A percentile compares a stretch with the other conserved stretches of the same genome.
Evolutionary conservation across 2,797 vertebrate genomes (phyloP).

Genomic region (Syngnathus acus): DNA sequence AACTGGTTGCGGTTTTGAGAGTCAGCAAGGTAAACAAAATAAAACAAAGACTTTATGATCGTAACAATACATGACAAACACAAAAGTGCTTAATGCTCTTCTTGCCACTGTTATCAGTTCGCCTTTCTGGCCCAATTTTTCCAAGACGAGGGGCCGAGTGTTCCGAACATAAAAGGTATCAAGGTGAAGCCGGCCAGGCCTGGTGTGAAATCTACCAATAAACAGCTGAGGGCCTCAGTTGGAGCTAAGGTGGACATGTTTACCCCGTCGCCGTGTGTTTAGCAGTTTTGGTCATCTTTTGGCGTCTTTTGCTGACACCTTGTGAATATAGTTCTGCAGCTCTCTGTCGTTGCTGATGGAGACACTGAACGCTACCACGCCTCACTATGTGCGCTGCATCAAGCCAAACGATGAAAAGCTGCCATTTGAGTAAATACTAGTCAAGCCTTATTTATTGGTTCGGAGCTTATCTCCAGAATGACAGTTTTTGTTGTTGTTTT

Average conservation of each 20-base stretch:
- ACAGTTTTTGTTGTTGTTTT: background rate
- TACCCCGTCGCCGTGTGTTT: slow-evolving; percentile 14
- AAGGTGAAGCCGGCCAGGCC: slow-evolving; percentile 83
- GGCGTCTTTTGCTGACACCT: slow-evolving; percentile 1
- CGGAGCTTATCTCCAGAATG: no score
- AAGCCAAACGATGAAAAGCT: slow-evolving; percentile 93
- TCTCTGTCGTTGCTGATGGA: slow-evolving; percentile 91
- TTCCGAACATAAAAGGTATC: slow-evolving; percentile 61
- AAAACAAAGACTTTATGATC: background rate
- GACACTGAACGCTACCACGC: slow-evolving; percentile 91
- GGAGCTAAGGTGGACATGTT: slow-evolving; percentile 83
- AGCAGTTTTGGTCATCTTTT: slow-evolving; percentile 25
- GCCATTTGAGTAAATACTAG: slow-evolving; percentile 85
- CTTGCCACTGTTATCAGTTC: slow-evolving; percentile 81
- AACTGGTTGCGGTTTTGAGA: slow-evolving; percentile 81
- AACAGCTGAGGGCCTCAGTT: slow-evolving; percentile 85
- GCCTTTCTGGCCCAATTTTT: slow-evolving; percentile 83
- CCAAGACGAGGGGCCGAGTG: slow-evolving; percentile 67
- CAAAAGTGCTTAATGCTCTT: slow-evolving; percentile 13
- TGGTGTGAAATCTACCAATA: slow-evolving; percentile 79
- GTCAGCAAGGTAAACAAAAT: slow-evolving; percentile 78
- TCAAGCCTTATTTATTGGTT: background rate
- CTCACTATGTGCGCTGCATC: slow-evolving; percentile 96
- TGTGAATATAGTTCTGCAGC: slow-evolving; percentile 79
- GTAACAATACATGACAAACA: background rate